These are phyloP conservation scores for Unio delphinus DNA, from an alignment of 2,888 invertebrate species.

Conservation along the genomic window DNA sequence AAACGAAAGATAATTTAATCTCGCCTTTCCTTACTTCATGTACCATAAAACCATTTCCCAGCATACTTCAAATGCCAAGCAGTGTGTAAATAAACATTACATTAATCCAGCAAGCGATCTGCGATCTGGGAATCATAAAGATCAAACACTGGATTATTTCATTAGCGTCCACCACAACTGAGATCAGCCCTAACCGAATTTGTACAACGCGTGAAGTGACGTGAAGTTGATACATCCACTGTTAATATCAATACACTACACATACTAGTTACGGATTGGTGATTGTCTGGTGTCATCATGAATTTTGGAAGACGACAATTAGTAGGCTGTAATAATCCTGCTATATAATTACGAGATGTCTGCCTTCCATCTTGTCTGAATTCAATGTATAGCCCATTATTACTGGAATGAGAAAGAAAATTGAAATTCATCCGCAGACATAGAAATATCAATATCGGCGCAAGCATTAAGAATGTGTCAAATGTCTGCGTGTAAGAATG, in stretches of 20 bases:
- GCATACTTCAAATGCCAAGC: constrained; percentile 5
- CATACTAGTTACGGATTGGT: constrained; percentile 6
- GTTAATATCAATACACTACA: neutral
- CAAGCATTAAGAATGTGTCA: neutral
- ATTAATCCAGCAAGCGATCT: neutral
- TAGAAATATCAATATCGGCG: neutral
- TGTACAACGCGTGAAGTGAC: neutral
- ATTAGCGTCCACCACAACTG: neutral
- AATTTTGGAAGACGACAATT: neutral
- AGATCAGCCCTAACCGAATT: neutral
- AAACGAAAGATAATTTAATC: constrained; percentile 3
- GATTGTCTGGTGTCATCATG: neutral
- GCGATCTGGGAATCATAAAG: constrained; percentile 1
- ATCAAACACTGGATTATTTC: neutral
- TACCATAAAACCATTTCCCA: constrained; percentile 8
- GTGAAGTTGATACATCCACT: neutral
- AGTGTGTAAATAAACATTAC: neutral
- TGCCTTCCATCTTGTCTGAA: constrained; percentile 1
- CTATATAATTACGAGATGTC: neutral
- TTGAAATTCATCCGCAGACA: constrained; percentile 1
- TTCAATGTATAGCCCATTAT: constrained; percentile 1
- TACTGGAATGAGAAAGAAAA: neutral
- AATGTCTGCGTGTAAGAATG: neutral
- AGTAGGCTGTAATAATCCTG: neutral
- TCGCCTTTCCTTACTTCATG: neutral